Evolutionary conservation across 2,888 invertebrate species (phyloP).

Genomic region (Eupithecia tripunctaria): DNA sequence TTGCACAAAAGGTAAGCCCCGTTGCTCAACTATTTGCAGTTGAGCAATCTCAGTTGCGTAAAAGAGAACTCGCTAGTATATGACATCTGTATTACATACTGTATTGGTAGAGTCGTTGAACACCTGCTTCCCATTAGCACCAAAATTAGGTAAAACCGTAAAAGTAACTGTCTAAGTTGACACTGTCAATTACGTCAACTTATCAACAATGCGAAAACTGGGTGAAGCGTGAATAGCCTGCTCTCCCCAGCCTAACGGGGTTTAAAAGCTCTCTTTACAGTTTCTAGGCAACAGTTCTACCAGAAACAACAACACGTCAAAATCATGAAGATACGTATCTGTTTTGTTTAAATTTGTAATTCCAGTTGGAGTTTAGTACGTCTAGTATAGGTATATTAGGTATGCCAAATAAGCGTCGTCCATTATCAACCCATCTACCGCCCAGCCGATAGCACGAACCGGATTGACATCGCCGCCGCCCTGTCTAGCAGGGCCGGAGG

Average conservation of each 20-base stretch:
- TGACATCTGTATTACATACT: background rate
- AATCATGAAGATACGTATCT: background rate
- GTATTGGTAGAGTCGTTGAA: conserved; percentile 25
- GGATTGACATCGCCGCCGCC: no score
- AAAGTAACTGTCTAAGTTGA: conserved; percentile 37
- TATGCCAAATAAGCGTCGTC: no score
- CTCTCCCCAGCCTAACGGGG: conserved; percentile 18
- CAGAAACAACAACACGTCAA: background rate
- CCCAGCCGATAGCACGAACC: no score
- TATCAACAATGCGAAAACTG: conserved; percentile 19
- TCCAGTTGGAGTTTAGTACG: background rate
- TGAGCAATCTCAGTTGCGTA: no score
- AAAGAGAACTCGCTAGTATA: no score
- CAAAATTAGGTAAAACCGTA: conserved; percentile 30
- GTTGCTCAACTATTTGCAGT: no score
- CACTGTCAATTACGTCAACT: conserved; percentile 30
- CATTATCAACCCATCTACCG: no score
- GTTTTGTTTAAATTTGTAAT: background rate
- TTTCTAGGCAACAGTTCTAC: background rate
- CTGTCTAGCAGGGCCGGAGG: no score
- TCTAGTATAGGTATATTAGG: background rate
- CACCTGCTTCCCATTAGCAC: conserved; percentile 25
- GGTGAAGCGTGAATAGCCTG: conserved; percentile 3
- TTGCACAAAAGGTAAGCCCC: no score
- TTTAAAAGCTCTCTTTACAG: background rate